These are phyloP conservation scores for Caenorhabditis elegans DNA, from an alignment of 1,140 invertebrate species.

Conservation along the genomic window WBcel235 BX284606.5:9792501-9793000, in stretches of 20 bases:
- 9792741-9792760: background rate
- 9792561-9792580: too few relatives aligned
- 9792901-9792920: conserved; percentile 16
- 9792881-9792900: conserved; percentile 7
- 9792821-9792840: conserved; percentile 12
- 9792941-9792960: background rate
- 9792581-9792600: too few relatives aligned
- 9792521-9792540: too few relatives aligned
- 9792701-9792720: background rate
- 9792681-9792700: background rate
- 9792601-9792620: background rate
- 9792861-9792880: background rate
- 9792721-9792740: conserved; percentile 19
- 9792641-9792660: too few relatives aligned
- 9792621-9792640: background rate
- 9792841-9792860: conserved; percentile 2
- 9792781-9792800: background rate
- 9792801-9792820: background rate
- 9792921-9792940: conserved; percentile 24
- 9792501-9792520: background rate
- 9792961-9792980: conserved; percentile 9
- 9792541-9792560: too few relatives aligned
- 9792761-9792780: background rate
- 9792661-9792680: too few relatives aligned
- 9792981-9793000: conserved; percentile 4